Conservation (phyloP, 2,113 vertebrate genomes). For the Entelurus aequoreus region DNA sequence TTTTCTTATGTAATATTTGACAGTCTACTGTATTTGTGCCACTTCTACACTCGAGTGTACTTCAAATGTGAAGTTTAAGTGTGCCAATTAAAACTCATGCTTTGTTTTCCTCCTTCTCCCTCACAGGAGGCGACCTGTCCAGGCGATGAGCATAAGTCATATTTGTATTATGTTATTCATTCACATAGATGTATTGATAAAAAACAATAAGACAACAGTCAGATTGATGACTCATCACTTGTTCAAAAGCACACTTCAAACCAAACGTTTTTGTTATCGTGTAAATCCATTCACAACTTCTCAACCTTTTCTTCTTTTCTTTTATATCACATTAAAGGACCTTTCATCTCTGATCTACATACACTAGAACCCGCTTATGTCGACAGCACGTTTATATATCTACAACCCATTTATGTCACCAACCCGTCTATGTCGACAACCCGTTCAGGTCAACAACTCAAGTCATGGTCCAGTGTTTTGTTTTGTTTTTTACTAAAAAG, state of each 20-base stretch:
- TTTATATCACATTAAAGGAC: conserved; percentile 47
- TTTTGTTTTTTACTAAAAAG: too few relatives aligned
- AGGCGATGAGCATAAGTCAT: conserved; percentile 55
- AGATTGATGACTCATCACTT: conserved; percentile 5
- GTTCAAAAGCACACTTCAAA: too few relatives aligned
- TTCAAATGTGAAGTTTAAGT: too few relatives aligned
- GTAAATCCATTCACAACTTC: too few relatives aligned
- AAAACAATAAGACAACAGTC: neutral
- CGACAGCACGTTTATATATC: neutral
- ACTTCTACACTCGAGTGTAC: too few relatives aligned
- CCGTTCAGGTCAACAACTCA: too few relatives aligned
- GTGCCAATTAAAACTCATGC: too few relatives aligned
- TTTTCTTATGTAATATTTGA: too few relatives aligned
- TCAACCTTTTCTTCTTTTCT: conserved; percentile 17
- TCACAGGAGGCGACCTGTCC: conserved; percentile 72
- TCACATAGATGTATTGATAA: neutral
- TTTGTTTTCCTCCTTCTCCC: neutral
- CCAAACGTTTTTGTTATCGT: conserved; percentile 32
- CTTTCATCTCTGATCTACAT: conserved; percentile 5
- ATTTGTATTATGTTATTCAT: neutral
- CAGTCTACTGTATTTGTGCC: too few relatives aligned
- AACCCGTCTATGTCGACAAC: too few relatives aligned
- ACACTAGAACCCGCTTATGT: neutral
- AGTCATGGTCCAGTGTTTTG: too few relatives aligned
- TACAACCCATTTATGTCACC: too few relatives aligned